phyloP scores from a whole-genome alignment of 1,140 invertebrate genomes.

The Hypothenemus hampei region DNA sequence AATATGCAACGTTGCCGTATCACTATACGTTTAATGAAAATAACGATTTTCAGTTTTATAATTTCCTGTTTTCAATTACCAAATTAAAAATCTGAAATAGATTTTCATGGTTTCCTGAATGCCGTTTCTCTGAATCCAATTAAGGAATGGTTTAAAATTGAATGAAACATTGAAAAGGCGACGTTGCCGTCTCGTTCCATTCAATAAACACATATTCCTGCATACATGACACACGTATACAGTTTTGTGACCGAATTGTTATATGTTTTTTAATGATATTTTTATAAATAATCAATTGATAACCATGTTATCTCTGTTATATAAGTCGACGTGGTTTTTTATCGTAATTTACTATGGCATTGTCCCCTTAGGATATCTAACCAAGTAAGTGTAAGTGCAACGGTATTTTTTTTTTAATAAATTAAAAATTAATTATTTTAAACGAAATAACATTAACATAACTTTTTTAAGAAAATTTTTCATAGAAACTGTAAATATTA shows the following conservation, averaged over 20 bases:
- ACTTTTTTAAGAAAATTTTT: neutral
- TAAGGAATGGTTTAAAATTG: no score
- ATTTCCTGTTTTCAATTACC: no score
- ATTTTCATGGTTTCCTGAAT: no score
- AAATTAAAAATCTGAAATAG: no score
- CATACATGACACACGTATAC: conserved; percentile 20
- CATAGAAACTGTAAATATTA: neutral
- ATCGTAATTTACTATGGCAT: conserved; percentile 42
- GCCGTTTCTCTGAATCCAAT: no score
- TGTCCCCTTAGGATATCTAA: conserved; percentile 42
- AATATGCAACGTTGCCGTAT: no score
- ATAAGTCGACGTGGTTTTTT: conserved; percentile 37
- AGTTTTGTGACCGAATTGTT: conserved; percentile 13
- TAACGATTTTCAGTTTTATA: no score
- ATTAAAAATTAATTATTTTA: neutral
- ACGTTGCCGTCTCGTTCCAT: no score
- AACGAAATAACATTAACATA: neutral
- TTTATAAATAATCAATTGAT: conserved; percentile 30
- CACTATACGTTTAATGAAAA: no score
- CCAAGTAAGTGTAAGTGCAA: conserved; percentile 39
- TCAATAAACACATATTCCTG: no score
- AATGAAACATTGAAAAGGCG: no score
- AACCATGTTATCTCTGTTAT: conserved; percentile 36
- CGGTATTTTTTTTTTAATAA: neutral
- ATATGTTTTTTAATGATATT: conserved; percentile 9